Evolutionary conservation across 2,888 invertebrate genomes (phyloP), one percentile per base, ranked within the genome.

Genomic region (Agelastica alni): DNA sequence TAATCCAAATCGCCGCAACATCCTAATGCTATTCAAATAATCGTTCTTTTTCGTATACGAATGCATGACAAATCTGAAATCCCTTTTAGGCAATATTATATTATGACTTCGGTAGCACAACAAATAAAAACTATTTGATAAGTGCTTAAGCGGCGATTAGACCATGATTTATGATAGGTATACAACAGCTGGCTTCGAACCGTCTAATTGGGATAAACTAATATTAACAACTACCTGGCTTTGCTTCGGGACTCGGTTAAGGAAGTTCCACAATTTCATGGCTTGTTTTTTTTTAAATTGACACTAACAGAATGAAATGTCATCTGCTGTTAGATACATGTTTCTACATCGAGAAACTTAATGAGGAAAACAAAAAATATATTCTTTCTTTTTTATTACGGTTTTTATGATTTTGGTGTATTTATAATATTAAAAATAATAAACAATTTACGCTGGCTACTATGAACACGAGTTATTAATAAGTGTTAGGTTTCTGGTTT

Each of bases 301-400:
- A 60, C 53, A 57, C 45, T 51, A 54, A 45, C 31, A 37, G 45
- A 55, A 56, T 43, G 51, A 58, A 58, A 57, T 52, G 56, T 59
- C 61, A 58, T 61, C 61, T 58, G 58, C 53, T 44, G 48, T 47
- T 44, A 48, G 57, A 61, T 58, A 60, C 59, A 58, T 53, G 59
- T 59, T 57, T 53, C 54, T 43, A 61, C 61, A 59, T 20, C 18
- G 20, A 20, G 6, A 39, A 39, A 12, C 3, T 7, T n/a, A n/a
- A n/a, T n/a, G n/a, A n/a, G n/a, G n/a, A n/a, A n/a, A n/a, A n/a
- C n/a, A n/a, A n/a, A n/a, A n/a, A n/a, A n/a, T n/a, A n/a, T n/a
- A n/a, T n/a, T n/a, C n/a, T n/a, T n/a, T n/a, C n/a, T n/a, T n/a
- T n/a, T n/a, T n/a, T n/a, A n/a, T n/a, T n/a, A n/a, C n/a, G n/a